Conservation (phyloP, 2,888 invertebrate genomes). For the Dioctria linearis region DNA sequence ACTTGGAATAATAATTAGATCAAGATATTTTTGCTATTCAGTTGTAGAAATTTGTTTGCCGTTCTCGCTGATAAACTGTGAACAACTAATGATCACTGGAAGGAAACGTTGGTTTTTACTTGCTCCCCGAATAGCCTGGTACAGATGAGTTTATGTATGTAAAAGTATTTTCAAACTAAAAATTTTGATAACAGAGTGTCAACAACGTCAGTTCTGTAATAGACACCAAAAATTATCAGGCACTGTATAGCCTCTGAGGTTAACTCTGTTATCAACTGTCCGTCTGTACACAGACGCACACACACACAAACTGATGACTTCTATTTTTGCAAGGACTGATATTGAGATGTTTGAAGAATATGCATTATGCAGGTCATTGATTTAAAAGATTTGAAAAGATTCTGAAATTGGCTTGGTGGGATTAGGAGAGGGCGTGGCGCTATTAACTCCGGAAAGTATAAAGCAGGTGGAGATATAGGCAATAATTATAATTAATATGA, state of each 20-base stretch:
- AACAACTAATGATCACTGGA: conserved; percentile 17
- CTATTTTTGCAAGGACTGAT: conserved; percentile 9
- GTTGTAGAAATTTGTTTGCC: neutral
- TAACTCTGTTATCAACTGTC: conserved; percentile 17
- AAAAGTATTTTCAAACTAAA: conserved; percentile 4
- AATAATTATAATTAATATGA: neutral
- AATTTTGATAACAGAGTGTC: neutral
- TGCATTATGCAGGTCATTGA: conserved; percentile 18
- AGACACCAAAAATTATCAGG: neutral
- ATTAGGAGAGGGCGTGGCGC: neutral
- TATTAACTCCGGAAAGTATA: neutral
- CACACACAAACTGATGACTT: too few relatives aligned
- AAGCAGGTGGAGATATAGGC: conserved; percentile 14
- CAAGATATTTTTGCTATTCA: neutral
- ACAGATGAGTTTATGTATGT: neutral
- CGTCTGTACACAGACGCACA: neutral
- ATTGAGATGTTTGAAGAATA: neutral
- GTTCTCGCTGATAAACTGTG: neutral
- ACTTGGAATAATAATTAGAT: neutral
- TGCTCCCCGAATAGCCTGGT: neutral
- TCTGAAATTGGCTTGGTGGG: too few relatives aligned
- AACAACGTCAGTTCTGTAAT: conserved; percentile 9
- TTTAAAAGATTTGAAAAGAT: neutral
- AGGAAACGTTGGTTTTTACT: conserved; percentile 30
- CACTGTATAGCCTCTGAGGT: conserved; percentile 3